Evolutionary conservation across 92 coral and sea anemone species (phyloP).

Genomic region (Heteractis magnifica): DNA sequence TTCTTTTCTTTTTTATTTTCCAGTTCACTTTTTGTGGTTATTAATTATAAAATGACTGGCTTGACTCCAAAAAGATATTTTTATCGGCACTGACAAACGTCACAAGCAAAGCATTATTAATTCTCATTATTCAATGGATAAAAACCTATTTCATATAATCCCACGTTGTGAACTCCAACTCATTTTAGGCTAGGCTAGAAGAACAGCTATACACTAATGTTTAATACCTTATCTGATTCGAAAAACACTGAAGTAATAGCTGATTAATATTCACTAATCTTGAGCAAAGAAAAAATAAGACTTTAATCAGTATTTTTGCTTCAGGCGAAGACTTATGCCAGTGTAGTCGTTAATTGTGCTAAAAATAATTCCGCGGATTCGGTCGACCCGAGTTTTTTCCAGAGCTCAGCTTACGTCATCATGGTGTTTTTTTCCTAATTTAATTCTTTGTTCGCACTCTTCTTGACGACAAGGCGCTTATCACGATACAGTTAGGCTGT

Average conservation of each 20-base stretch:
- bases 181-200: neutral
- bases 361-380: neutral
- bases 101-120: neutral
- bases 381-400: neutral
- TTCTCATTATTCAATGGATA: neutral
- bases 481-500: neutral
- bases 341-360: neutral
- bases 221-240: neutral
- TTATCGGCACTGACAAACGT: neutral
- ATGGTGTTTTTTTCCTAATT: too few relatives aligned
- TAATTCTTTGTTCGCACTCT: neutral
- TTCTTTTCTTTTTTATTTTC: too few relatives aligned
- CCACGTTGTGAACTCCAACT: neutral
- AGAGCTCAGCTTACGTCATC: too few relatives aligned
- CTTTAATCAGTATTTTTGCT: neutral
- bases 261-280: neutral
- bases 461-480: neutral
- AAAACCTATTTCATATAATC: neutral
- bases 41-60: neutral
- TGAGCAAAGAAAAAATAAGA: neutral
- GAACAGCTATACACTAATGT: neutral
- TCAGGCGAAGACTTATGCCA: neutral
- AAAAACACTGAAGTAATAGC: neutral
- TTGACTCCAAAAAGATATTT: neutral
- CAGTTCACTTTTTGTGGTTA: neutral